phyloP scores from a whole-genome alignment of 2,888 invertebrate genomes.

The Zelleria hepariella region DNA sequence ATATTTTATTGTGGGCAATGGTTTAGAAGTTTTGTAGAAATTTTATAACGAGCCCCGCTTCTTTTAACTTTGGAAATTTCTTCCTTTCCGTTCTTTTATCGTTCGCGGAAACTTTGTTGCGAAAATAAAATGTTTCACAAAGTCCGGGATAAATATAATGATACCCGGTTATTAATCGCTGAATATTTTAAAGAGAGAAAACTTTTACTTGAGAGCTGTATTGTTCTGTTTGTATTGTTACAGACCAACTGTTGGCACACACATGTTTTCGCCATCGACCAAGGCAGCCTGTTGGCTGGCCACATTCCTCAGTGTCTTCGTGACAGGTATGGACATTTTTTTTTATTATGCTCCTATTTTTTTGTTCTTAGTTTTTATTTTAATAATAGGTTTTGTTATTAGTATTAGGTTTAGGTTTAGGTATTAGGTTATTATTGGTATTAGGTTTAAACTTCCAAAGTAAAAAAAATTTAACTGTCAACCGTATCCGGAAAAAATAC shows the following conservation, averaged over 20 bases:
- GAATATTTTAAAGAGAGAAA: neutral
- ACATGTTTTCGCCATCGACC: constrained; percentile 60
- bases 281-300: constrained; percentile 68
- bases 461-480: no score
- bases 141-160: constrained; percentile 16
- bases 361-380: neutral
- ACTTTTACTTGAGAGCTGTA: neutral
- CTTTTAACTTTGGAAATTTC: constrained; percentile 17
- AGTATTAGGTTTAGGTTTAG: no score
- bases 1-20: constrained; percentile 32
- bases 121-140: constrained; percentile 13
- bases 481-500: no score
- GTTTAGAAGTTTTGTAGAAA: constrained; percentile 28
- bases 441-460: no score
- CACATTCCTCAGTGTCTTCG: constrained; percentile 60
- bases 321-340: constrained; percentile 51
- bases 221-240: neutral
- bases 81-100: constrained; percentile 16
- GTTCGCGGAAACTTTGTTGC: constrained; percentile 11
- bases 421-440: no score
- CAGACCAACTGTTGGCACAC: constrained; percentile 24
- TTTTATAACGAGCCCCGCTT: constrained; percentile 28
- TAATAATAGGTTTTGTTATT: no score
- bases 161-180: constrained; percentile 13
- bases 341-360: no score